Base-by-base conservation (phyloP, 92 coral and sea anemone genomes). In the Parazoanthus swiftii region DNA sequence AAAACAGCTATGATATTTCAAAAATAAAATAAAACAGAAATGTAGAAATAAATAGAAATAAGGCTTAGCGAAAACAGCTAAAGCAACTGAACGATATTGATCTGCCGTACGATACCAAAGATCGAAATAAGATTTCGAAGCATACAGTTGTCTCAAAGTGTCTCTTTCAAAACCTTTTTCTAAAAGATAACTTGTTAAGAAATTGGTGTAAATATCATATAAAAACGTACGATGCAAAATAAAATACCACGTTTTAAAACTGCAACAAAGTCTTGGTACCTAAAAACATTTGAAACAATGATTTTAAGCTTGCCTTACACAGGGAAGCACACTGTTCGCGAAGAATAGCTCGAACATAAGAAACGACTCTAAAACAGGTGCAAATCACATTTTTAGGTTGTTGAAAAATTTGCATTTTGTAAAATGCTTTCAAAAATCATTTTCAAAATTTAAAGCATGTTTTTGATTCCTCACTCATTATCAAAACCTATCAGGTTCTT, bases 311-410 rank as follows among this genome's bases (percentile, higher is more conserved):
- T 48, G 11, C 3, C 6, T 63, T 3, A 18, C 25, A 8, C n/a
- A 63, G 5, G 5, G 70, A 63, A 21, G 15, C 25, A 20, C 5
- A 18, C 23, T 58, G 20, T 14, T 58, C 2, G 21, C 48, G 68
- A 54, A 46, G 68, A 5, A 51, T 9, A 71, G 88, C 33, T 5
- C 23, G 16, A 63, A 63, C 25, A 26, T 63, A 1, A 63, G 70
- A 26, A 8, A 63, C 70, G 7, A 63, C 2, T 44, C 14, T 21
- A 51, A 18, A 76, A 76, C 85, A 80, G 85, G 85, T 80, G 85
- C 51, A 80, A 50, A 29, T 75, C 26, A n/a, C 4, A 80, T 80
- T n/a, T 80, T 20, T 8, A 23, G 13, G 37, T 36, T 51, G 14
- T 54, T 54, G 1, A 54, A 54, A 54, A 10, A 80, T 80, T 50